These are phyloP conservation scores for Chaunax sp. DNA, from an alignment of 2,797 vertebrate species.

Conservation along the genomic window DNA sequence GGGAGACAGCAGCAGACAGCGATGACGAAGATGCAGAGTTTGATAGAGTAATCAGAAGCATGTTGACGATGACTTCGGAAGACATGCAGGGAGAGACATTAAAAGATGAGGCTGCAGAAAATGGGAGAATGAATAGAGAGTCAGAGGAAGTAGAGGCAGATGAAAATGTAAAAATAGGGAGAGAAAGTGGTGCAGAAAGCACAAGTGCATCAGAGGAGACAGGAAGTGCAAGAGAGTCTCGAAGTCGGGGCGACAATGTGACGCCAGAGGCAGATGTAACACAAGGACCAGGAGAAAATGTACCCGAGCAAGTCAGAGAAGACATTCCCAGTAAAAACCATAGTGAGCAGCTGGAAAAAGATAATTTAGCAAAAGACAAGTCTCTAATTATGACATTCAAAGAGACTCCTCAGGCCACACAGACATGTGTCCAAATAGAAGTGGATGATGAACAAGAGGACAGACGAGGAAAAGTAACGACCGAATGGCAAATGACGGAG, in stretches of 20 bases:
- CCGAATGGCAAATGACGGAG: background rate
- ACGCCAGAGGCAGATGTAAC: conserved; percentile 3
- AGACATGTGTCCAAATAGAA: background rate
- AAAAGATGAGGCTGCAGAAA: conserved; percentile 1
- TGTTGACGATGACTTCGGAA: conserved; percentile 71
- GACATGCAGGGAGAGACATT: conserved; percentile 54
- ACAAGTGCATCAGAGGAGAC: background rate
- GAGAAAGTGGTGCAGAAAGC: conserved; percentile 6
- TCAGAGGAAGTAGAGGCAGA: conserved; percentile 3
- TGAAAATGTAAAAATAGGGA: rapidly evolving
- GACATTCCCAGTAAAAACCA: background rate
- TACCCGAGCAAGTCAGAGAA: background rate
- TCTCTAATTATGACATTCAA: background rate
- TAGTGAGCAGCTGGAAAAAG: conserved; percentile 2
- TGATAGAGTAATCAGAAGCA: conserved; percentile 70
- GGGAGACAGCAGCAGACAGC: conserved; percentile 27
- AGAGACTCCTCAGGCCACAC: conserved; percentile 4
- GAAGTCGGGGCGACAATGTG: background rate
- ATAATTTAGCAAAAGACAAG: background rate
- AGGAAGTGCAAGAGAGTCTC: background rate
- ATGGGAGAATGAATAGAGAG: background rate
- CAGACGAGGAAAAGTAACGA: background rate
- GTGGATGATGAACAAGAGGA: conserved; percentile 10
- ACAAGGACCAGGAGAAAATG: background rate
- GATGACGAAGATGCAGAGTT: conserved; percentile 69